Conservation (phyloP, 35 echinoderm and acorn worm species). For the Lytechinus variegatus region DNA sequence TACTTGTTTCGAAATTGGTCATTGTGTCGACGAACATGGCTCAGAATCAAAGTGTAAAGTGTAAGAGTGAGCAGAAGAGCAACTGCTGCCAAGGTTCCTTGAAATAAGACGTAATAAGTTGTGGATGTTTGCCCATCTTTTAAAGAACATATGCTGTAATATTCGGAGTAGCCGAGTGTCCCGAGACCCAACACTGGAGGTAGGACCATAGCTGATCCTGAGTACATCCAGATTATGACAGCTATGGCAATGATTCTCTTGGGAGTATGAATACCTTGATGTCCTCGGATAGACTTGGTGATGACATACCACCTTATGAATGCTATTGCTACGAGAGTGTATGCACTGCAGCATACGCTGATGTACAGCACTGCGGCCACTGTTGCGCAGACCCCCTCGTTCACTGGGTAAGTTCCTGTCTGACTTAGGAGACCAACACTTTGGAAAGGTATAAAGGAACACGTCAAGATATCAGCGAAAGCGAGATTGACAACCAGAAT, state of each 20-base stretch:
- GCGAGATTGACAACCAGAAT: slow-evolving; percentile 70
- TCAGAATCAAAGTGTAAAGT: not conserved
- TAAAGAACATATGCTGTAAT: slow-evolving; percentile 42
- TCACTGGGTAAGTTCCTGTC: slow-evolving; percentile 4
- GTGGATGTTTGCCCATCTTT: not conserved
- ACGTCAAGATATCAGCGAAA: slow-evolving; percentile 56
- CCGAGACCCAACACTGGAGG: slow-evolving; percentile 42
- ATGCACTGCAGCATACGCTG: slow-evolving; percentile 40
- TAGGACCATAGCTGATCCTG: not conserved
- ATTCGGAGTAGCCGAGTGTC: slow-evolving; percentile 52
- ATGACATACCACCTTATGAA: slow-evolving; percentile 64
- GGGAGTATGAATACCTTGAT: slow-evolving; percentile 37
- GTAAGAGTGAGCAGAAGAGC: not conserved
- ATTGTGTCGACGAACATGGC: not conserved
- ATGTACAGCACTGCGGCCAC: slow-evolving; percentile 6
- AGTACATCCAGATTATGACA: slow-evolving; percentile 54
- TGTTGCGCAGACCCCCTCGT: slow-evolving; percentile 21
- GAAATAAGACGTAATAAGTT: slow-evolving; percentile 7
- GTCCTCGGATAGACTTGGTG: slow-evolving; percentile 38
- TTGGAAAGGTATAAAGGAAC: slow-evolving; percentile 47
- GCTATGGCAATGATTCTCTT: slow-evolving; percentile 37
- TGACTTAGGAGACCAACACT: slow-evolving; percentile 51
- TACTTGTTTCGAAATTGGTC: not conserved
- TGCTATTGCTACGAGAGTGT: slow-evolving; percentile 54
- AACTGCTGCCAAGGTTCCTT: slow-evolving; percentile 24